Conservation (phyloP, 2,888 invertebrate genomes). For the Zhuqinia jingwanae region DNA sequence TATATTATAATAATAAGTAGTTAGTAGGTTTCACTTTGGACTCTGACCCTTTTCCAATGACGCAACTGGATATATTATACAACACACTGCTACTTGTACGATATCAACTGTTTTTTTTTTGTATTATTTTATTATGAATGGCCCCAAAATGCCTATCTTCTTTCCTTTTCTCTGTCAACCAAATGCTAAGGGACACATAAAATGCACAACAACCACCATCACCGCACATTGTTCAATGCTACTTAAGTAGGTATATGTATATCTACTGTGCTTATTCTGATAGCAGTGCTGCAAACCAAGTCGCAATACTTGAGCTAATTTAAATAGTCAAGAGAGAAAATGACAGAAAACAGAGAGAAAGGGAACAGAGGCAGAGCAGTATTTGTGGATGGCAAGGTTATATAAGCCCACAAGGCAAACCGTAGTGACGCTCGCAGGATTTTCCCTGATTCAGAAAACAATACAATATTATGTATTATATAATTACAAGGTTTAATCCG, state of each 20-base stretch:
- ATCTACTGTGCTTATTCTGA: no score
- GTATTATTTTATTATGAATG: slow-evolving; percentile 12
- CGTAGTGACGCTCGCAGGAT: background rate
- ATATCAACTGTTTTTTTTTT: no score
- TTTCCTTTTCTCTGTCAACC: slow-evolving; percentile 19
- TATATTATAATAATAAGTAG: background rate
- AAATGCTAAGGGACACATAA: background rate
- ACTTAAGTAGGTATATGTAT: no score
- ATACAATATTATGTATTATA: no score
- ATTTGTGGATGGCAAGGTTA: no score
- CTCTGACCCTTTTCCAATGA: background rate
- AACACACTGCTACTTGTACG: no score
- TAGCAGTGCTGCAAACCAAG: background rate
- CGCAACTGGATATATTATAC: background rate
- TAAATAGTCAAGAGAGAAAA: no score
- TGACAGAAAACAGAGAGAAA: no score
- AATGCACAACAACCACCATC: no score
- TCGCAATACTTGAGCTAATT: background rate
- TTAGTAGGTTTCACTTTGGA: no score
- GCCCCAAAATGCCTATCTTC: slow-evolving; percentile 41
- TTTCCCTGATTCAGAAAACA: slow-evolving; percentile 30
- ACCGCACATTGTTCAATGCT: no score
- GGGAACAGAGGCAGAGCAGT: no score
- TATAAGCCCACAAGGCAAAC: background rate
- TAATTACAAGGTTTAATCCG: slow-evolving; percentile 33